phyloP scores from a whole-genome alignment of 2,797 vertebrate species.

The Harpagifer antarcticus region DNA sequence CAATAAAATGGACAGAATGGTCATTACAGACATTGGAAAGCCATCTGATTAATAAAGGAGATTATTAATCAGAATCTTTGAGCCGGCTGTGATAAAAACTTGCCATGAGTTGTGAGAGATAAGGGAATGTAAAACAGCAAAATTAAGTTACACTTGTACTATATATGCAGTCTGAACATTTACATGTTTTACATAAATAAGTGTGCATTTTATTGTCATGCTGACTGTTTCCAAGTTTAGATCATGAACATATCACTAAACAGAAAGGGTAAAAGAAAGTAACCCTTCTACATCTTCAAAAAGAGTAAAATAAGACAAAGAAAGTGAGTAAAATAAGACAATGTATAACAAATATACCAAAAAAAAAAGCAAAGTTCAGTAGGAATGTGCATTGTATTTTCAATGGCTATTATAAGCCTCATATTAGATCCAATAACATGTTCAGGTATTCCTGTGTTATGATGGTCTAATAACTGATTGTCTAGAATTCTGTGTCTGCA shows the following conservation, averaged over 20 bases:
- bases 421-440: background rate
- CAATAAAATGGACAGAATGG: no score
- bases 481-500: background rate
- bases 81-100: slow-evolving; percentile 16
- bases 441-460: background rate
- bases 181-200: slow-evolving; percentile 4
- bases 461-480: background rate
- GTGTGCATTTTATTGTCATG: background rate
- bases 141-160: background rate
- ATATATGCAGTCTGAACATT: background rate
- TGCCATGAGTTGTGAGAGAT: background rate
- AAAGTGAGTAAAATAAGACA: background rate
- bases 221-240: background rate
- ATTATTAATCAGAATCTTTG: slow-evolving; percentile 8
- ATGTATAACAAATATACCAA: background rate
- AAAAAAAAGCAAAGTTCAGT: background rate
- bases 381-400: background rate
- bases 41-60: no score
- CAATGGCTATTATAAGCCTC: background rate
- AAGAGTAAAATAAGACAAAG: background rate
- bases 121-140: background rate
- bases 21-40: no score
- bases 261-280: slow-evolving; percentile 1
- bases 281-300: background rate
- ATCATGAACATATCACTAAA: background rate